Conservation (phyloP, 2,113 vertebrate species). For the Dasyurus viverrinus region DNA sequence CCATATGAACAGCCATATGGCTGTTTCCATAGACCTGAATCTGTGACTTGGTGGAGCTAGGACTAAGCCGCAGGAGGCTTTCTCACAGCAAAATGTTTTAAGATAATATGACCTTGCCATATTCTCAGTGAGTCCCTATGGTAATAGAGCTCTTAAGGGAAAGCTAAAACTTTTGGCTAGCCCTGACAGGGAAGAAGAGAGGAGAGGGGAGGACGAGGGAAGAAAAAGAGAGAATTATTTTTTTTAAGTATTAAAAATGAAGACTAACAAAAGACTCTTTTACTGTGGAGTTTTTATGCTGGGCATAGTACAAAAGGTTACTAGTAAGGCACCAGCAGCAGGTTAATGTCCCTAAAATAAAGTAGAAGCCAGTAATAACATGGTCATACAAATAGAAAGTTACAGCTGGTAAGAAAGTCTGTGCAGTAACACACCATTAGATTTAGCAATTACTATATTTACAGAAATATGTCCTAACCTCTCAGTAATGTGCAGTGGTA, state of each 20-base stretch:
- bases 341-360: constrained; percentile 72
- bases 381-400: constrained; percentile 47
- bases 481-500: not conserved
- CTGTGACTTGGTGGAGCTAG: not conserved
- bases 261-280: constrained; percentile 61
- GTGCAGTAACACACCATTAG: constrained; percentile 29
- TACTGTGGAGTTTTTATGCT: constrained; percentile 57
- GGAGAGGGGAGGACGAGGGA: constrained; percentile 15
- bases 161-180: not conserved
- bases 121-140: not conserved
- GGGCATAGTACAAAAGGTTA: constrained; percentile 52
- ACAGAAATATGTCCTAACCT: not conserved
- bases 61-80: not conserved
- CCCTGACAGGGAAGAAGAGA: constrained; percentile 22
- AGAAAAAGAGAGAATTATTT: constrained; percentile 28
- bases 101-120: not conserved
- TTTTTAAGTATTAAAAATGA: constrained; percentile 29
- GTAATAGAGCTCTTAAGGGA: constrained; percentile 19
- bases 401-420: constrained; percentile 59
- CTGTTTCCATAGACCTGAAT: not conserved
- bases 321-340: constrained; percentile 53
- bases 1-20: too few relatives aligned
- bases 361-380: constrained; percentile 68
- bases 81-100: constrained; percentile 5
- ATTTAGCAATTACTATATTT: constrained; percentile 8